These are phyloP conservation scores for Pica pica DNA, from an alignment of 2,113 vertebrate species.

Conservation along the genomic window DNA sequence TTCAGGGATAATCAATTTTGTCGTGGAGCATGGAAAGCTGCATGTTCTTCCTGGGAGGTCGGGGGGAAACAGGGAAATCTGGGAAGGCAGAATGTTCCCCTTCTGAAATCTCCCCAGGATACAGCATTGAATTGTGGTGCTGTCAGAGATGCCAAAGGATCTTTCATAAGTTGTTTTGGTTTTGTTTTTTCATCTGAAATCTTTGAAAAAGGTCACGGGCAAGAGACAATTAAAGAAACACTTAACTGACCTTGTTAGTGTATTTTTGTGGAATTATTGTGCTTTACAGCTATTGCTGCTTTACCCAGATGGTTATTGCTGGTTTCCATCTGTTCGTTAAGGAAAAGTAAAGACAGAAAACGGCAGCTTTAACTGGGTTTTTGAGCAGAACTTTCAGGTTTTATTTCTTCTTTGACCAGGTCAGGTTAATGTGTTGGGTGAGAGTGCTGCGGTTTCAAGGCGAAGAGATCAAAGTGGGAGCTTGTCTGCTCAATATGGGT, in stretches of 20 bases:
- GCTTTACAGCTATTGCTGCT: constrained; percentile 9
- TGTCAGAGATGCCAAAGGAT: neutral
- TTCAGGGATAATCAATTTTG: neutral
- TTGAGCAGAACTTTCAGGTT: neutral
- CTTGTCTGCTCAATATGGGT: neutral
- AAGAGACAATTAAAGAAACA: constrained; percentile 26
- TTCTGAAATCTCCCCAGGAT: neutral
- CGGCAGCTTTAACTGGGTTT: neutral
- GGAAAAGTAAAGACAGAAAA: neutral
- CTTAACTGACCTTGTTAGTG: constrained; percentile 24
- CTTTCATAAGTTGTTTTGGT: neutral
- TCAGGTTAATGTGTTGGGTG: neutral
- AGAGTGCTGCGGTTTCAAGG: neutral
- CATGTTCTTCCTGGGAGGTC: neutral
- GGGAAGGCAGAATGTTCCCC: neutral
- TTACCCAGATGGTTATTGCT: constrained; percentile 53
- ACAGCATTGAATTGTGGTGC: neutral
- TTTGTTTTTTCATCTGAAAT: constrained; percentile 20
- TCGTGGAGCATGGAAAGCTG: neutral
- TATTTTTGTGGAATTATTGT: constrained; percentile 30
- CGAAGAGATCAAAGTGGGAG: constrained; percentile 41
- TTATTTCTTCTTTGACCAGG: neutral
- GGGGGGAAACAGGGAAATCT: neutral
- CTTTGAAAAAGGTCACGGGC: neutral
- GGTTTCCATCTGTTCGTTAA: constrained; percentile 30